Evolutionary conservation across 1,140 invertebrate species (phyloP), one percentile per base, ranked within the genome.

Genomic region (Listronotus oregonensis): DNA sequence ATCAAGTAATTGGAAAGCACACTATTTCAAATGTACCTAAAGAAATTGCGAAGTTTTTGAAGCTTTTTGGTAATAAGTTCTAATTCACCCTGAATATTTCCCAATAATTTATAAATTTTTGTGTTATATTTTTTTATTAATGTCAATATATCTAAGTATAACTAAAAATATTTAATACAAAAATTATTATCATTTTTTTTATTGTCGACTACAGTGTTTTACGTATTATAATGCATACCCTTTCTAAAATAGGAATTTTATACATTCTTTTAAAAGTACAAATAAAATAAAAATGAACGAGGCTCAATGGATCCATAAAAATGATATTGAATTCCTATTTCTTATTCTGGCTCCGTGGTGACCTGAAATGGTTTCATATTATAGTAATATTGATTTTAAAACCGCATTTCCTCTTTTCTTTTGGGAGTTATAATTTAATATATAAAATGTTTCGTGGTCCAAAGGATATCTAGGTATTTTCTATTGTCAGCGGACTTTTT

Each of bases 321-420:
- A 44, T 61, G 57, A 66, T 66, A 66, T 66, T 46, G 57, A 66
- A 58, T 66, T 60, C 56, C 40, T 55, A 55, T 66, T 61, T 61
- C 64, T 61, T 66, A 66, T 66, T 66, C 57, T 46, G 47, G 64
- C 21, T 59, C 64, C 57, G 56, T 55, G 47, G 56, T 42, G 64
- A 66, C 64, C 57, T 56, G 31, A 61, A 65, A 66, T 61, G 56
- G 50, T 54, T 60, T 58, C 54, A 58, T 58, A 66, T 66, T 66
- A 66, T 61, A 66, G 64, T 61, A 66, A 66, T 66, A 66, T 66
- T 61, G 64, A 66, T 66, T 66, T 66, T 60, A 60, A 66, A 66
- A 61, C 39, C 3, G 49, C 64, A 31, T 60, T 66, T 37, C 50
- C 44, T 37, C 39, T 31, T 60, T 66, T 60, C 55, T 58, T 61